phyloP scores from a whole-genome alignment of 2,888 invertebrate genomes.

The Ophion costatus region DNA sequence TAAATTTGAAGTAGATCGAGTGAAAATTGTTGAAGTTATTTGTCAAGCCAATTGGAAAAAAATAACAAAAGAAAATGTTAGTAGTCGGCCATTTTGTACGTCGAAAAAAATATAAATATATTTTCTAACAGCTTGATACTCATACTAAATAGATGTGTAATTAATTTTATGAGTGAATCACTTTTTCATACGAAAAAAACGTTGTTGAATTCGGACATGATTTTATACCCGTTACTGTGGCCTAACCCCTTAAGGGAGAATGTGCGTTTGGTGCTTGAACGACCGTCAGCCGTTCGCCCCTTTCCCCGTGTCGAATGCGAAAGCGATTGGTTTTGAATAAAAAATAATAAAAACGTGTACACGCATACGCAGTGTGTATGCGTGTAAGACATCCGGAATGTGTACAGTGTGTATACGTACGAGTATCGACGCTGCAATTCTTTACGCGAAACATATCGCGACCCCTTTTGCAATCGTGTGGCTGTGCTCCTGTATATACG shows the following conservation, averaged over 20 bases:
- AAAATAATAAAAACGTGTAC: slow-evolving; percentile 6
- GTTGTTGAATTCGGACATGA: too few species aligned
- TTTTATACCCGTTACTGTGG: too few species aligned
- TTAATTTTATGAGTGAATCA: too few species aligned
- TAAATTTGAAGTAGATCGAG: too few species aligned
- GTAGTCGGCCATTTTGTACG: too few species aligned
- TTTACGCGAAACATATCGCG: not conserved
- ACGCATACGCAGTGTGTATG: not conserved
- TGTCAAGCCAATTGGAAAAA: too few species aligned
- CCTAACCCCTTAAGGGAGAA: slow-evolving; percentile 76
- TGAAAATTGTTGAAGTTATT: too few species aligned
- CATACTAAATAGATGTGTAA: too few species aligned
- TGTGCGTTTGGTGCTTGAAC: slow-evolving; percentile 70
- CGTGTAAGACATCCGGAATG: not conserved
- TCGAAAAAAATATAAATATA: too few species aligned
- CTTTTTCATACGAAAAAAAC: too few species aligned
- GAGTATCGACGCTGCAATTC: not conserved
- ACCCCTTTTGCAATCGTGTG: slow-evolving; percentile 2
- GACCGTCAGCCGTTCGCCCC: slow-evolving; percentile 17
- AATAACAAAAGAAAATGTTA: too few species aligned
- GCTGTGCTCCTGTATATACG: not conserved
- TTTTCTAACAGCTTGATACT: too few species aligned
- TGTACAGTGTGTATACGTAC: not conserved
- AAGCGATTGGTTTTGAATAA: slow-evolving; percentile 51
- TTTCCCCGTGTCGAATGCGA: slow-evolving; percentile 33